Evolutionary conservation across 2,113 vertebrate species (phyloP).

Genomic region (Burhinus oedicnemus): DNA sequence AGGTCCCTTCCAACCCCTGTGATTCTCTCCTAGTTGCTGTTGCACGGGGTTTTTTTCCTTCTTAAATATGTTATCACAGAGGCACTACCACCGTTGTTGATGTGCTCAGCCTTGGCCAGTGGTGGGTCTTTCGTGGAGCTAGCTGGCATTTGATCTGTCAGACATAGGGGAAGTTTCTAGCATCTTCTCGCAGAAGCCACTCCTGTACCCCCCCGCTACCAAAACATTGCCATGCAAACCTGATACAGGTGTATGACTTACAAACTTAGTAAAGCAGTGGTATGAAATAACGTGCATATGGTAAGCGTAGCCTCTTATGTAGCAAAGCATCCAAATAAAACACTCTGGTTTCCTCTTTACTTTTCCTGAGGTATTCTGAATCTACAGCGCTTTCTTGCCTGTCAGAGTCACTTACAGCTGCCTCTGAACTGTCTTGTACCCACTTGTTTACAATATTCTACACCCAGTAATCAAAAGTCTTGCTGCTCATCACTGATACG

Average conservation of each 20-base stretch:
- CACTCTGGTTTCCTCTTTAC: not conserved
- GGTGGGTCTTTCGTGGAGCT: not conserved
- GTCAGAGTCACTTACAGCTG: not conserved
- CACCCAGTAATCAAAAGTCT: not conserved
- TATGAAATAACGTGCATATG: not conserved
- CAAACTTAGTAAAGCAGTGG: not conserved
- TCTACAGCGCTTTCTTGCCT: not conserved
- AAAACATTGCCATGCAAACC: not conserved
- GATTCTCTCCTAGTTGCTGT: not conserved
- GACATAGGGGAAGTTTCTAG: not conserved
- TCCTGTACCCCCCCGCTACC: not conserved
- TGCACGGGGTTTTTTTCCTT: not conserved
- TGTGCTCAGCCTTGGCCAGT: not conserved
- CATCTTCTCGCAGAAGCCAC: not conserved
- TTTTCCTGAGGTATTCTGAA: not conserved
- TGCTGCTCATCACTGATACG: not conserved
- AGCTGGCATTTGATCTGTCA: not conserved
- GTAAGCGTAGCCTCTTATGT: not conserved
- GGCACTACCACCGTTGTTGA: not conserved
- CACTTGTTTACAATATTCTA: not conserved
- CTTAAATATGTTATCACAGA: not conserved
- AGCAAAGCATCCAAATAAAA: not conserved
- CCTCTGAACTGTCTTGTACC: not conserved
- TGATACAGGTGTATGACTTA: not conserved
- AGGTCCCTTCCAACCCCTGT: no score